These are phyloP conservation scores for Phania funesta DNA, from an alignment of 2,888 invertebrate species.

Conservation along the genomic window DNA sequence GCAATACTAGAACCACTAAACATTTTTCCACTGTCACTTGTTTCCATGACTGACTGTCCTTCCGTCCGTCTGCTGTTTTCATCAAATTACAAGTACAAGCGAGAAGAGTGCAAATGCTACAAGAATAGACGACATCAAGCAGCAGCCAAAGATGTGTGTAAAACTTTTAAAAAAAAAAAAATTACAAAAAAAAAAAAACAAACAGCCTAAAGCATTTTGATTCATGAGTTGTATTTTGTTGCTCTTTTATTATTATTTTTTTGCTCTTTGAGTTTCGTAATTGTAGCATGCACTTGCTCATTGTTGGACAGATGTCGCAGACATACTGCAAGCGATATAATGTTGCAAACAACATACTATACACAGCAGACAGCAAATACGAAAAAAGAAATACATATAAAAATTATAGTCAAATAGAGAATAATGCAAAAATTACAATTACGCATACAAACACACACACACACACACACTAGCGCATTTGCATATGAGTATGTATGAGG, in stretches of 20 bases:
- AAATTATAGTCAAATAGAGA: constrained; percentile 53
- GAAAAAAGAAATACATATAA: not conserved
- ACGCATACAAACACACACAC: not conserved
- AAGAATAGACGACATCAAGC: constrained; percentile 55
- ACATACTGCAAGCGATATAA: constrained; percentile 54
- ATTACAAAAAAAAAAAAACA: constrained; percentile 15
- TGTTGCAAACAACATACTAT: constrained; percentile 32
- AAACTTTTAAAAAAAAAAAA: constrained; percentile 19
- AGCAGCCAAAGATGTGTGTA: constrained; percentile 45
- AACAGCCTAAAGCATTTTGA: constrained; percentile 60
- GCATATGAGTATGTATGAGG: not conserved
- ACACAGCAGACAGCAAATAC: not conserved
- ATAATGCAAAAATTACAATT: constrained; percentile 51
- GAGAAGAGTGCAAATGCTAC: constrained; percentile 50
- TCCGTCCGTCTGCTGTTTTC: not conserved
- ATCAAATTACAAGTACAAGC: constrained; percentile 33
- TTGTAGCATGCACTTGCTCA: constrained; percentile 58
- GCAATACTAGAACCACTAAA: too few species aligned
- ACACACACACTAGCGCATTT: not conserved
- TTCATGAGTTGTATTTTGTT: constrained; percentile 57
- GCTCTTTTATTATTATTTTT: constrained; percentile 48
- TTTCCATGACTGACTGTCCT: not conserved
- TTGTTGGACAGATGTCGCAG: constrained; percentile 59
- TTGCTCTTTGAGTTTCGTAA: not conserved
- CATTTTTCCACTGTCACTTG: not conserved